phyloP scores from a whole-genome alignment of 1,140 invertebrate genomes.

The Procambarus virginalis region DNA sequence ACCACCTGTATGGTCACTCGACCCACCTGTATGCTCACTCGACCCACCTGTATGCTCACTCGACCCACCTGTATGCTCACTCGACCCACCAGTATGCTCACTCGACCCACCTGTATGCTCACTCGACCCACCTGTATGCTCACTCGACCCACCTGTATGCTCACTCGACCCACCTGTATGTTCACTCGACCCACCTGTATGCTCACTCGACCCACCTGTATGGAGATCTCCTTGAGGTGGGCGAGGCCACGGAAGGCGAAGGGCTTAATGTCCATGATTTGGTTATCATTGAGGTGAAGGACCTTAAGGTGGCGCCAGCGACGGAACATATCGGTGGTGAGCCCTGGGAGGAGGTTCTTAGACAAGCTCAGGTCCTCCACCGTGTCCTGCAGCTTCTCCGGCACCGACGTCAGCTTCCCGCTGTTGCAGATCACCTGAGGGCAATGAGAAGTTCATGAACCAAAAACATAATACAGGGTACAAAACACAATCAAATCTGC shows the following conservation, averaged over 20 bases:
- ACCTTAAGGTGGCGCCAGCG: conserved; percentile 26
- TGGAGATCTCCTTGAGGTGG: conserved; percentile 48
- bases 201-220: conserved; percentile 24
- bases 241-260: conserved; percentile 50
- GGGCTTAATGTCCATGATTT: conserved; percentile 50
- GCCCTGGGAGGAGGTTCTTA: conserved; percentile 15
- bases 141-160: too few species aligned
- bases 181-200: neutral
- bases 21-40: too few species aligned
- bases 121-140: too few species aligned
- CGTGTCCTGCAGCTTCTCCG: conserved; percentile 21
- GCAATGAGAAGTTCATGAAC: neutral
- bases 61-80: too few species aligned
- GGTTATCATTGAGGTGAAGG: conserved; percentile 50
- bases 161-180: too few species aligned
- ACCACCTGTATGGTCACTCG: too few species aligned
- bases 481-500: neutral
- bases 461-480: neutral
- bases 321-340: conserved; percentile 35
- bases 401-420: conserved; percentile 13
- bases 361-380: conserved; percentile 56
- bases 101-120: too few species aligned
- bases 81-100: too few species aligned
- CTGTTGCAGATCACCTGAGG: conserved; percentile 53
- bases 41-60: too few species aligned